These are phyloP conservation scores for Ptychobarbus kaznakovi DNA, from an alignment of 2,797 vertebrate genomes.

Conservation along the genomic window DNA sequence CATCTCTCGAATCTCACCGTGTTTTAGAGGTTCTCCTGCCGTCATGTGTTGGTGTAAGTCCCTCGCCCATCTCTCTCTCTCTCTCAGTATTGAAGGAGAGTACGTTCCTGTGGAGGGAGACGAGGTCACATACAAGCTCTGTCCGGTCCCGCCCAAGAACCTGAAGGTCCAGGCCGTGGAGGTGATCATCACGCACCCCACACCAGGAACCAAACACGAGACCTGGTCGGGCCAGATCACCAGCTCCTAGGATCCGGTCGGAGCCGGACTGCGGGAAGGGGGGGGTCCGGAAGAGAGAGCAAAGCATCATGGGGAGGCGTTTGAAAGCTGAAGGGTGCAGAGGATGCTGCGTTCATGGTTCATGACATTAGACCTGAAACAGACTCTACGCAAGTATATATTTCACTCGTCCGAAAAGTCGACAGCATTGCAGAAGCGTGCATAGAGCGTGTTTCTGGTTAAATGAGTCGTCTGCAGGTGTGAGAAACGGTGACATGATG, in stretches of 20 bases:
- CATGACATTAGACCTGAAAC: not conserved
- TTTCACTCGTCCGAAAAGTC: not conserved
- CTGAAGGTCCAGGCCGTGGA: constrained; percentile 98
- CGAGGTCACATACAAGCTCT: constrained; percentile 95
- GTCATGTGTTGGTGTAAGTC: not conserved
- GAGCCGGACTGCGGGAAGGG: not conserved
- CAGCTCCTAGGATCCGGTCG: constrained; percentile 82
- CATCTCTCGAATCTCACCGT: not conserved
- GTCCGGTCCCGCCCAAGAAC: constrained; percentile 94
- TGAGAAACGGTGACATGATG: constrained; percentile 38
- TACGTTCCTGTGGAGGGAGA: constrained; percentile 97
- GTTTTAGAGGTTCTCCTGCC: no score
- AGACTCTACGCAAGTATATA: not conserved
- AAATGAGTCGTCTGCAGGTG: not conserved
- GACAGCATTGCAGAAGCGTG: not conserved
- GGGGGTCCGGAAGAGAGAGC: not conserved
- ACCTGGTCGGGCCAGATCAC: constrained; percentile 98
- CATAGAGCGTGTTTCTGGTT: constrained; percentile 15
- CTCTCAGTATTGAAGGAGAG: constrained; percentile 92
- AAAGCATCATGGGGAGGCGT: constrained; percentile 36
- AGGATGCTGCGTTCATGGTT: no score
- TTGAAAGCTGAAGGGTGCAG: not conserved
- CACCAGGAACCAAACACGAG: constrained; percentile 94
- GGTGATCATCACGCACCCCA: constrained; percentile 94
- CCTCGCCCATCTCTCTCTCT: not conserved